Evolutionary conservation across 2,797 vertebrate genomes (phyloP), one percentile per base, ranked within the genome.

Genomic region (Momotus momota): DNA sequence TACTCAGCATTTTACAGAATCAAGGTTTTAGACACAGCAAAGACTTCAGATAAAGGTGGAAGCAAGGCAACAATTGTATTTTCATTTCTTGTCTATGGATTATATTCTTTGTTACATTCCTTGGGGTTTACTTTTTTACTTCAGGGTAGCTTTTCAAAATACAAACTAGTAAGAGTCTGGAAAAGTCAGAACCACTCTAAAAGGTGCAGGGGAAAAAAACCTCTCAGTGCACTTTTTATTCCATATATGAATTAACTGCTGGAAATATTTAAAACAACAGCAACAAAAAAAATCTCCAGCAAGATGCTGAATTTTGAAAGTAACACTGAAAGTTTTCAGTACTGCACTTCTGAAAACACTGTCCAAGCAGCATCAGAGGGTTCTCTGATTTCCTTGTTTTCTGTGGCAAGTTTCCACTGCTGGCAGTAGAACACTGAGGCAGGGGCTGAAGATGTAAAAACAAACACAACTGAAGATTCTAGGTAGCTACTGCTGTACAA

Each of bases 91-190:
- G 83, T 54, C 66, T 51, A 65, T 6, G 20, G 33, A 78, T 71
- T 65, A 57, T 58, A 58, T 85, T 75, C 46, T 66, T 61, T 12
- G 14, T 58, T 85, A 58, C 81, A 89, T 51, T 61, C 12, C 18
- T 80, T 43, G 11, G 19, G 17, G 10, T 9, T 71, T 69, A 7
- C 12, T 33, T 41, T 31, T 52, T 40, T 72, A 26, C 26, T 91
- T 87, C 62, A 84, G 62, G 58, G 35, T 51, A 79, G 52, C 14
- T 81, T 91, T 94, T 66, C 62, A 96, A 97, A 95, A 94, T 20
- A 58, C n/a, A 84, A 90, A 93, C 81, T 86, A 67, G 9, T 33
- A 81, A 70, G 45, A 96, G 25, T 75, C 35, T 70, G 77, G 78
- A 88, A 96, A 92, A 91, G 78, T 70, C 54, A 88, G 60, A 77